phyloP scores from a whole-genome alignment of 2,888 invertebrate genomes.

The Tenodera sinensis region DNA sequence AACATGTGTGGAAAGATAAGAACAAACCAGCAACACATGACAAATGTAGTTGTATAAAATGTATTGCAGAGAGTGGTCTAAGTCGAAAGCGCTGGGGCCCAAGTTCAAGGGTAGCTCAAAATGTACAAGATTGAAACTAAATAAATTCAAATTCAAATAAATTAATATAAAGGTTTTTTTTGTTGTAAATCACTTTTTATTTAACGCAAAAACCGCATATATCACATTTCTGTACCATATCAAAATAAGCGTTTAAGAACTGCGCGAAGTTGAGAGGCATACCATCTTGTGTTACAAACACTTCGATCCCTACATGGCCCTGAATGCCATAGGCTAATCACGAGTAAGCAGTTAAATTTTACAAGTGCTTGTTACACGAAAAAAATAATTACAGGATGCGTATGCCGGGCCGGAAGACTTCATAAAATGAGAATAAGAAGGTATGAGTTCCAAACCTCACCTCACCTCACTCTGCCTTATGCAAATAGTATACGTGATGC shows the following conservation, averaged over 20 bases:
- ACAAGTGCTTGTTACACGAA: neutral
- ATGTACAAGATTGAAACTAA: no score
- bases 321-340: slow-evolving; percentile 3
- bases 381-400: neutral
- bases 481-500: neutral
- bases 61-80: no score
- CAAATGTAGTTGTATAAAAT: no score
- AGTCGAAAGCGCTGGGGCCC: no score
- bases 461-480: neutral
- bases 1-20: no score
- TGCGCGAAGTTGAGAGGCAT: neutral
- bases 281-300: neutral
- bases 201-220: no score
- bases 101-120: no score
- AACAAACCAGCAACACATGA: no score
- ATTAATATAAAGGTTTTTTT: no score
- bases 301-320: neutral
- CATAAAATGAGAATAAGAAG: neutral
- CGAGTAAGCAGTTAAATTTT: slow-evolving; percentile 6
- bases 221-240: no score
- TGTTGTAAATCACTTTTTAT: no score
- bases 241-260: neutral
- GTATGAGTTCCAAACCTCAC: neutral
- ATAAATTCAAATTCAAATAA: no score
- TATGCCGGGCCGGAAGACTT: neutral